Conservation (phyloP, 2,797 vertebrate species). For the Naso thynnoides region DNA sequence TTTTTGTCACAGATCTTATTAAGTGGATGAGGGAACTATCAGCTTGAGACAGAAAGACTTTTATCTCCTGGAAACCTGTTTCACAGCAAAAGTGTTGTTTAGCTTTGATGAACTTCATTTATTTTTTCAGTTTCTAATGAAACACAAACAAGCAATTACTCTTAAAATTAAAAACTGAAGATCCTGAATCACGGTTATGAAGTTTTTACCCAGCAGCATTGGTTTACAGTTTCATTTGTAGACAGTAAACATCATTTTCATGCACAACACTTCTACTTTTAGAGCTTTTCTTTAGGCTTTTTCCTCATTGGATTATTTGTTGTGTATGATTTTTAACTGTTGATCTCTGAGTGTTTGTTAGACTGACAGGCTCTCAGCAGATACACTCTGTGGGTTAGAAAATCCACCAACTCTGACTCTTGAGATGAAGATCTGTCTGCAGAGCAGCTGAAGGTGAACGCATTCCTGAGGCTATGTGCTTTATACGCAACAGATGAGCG, state of each 20-base stretch:
- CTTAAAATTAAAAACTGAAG: too few relatives aligned
- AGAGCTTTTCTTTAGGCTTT: neutral
- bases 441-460: slow-evolving; percentile 27
- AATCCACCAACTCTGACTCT: neutral
- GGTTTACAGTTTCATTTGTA: neutral
- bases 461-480: slow-evolving; percentile 61
- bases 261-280: too few relatives aligned
- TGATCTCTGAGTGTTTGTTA: neutral
- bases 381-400: neutral
- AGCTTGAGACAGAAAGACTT: too few relatives aligned
- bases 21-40: too few relatives aligned
- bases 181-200: too few relatives aligned
- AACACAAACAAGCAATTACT: neutral
- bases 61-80: too few relatives aligned
- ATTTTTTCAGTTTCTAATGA: neutral
- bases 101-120: neutral
- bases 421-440: neutral
- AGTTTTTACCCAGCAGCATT: too few relatives aligned
- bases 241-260: neutral
- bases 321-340: fast-evolving
- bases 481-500: slow-evolving; percentile 70
- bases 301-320: neutral
- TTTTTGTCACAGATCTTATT: too few relatives aligned
- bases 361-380: neutral
- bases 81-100: neutral